A percentile compares a stretch with the other conserved stretches of the same genome.
Evolutionary conservation across 2,797 vertebrate genomes (phyloP).

Genomic region (Acanthurus lineatus): DNA sequence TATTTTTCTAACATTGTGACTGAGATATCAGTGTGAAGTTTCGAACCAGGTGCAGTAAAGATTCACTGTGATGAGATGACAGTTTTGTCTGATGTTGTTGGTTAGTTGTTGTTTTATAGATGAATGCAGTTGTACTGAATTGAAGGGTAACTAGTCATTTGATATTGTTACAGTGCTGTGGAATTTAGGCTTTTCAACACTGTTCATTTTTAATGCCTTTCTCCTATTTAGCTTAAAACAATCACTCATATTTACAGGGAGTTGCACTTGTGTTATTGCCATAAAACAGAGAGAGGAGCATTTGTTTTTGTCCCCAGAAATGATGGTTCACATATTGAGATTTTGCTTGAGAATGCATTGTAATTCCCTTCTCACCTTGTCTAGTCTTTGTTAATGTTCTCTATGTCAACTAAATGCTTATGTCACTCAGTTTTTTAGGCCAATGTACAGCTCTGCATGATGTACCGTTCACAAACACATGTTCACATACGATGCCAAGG

Average conservation of each 20-base stretch:
- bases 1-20: slow-evolving; percentile 34
- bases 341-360: background rate
- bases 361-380: slow-evolving; percentile 10
- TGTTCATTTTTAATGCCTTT: slow-evolving; percentile 38
- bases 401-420: slow-evolving; percentile 28
- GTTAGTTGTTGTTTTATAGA: slow-evolving; percentile 16
- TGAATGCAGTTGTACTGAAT: slow-evolving; percentile 1
- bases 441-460: slow-evolving; percentile 12
- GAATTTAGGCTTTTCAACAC: slow-evolving; percentile 20
- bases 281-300: slow-evolving; percentile 11
- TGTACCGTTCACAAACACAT: slow-evolving; percentile 11
- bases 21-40: slow-evolving; percentile 7
- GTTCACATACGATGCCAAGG: slow-evolving; percentile 2
- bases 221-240: slow-evolving; percentile 2
- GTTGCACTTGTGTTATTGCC: slow-evolving; percentile 1
- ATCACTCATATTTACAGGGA: slow-evolving; percentile 2
- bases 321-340: slow-evolving; percentile 2
- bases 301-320: slow-evolving; percentile 14
- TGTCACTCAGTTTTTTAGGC: slow-evolving; percentile 6
- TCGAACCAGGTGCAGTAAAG: slow-evolving; percentile 30
- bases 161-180: slow-evolving; percentile 24
- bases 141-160: slow-evolving; percentile 14
- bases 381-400: slow-evolving; percentile 1
- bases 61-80: slow-evolving; percentile 56
- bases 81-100: slow-evolving; percentile 1